Evolutionary conservation across 2,113 vertebrate species (phyloP), one percentile per base, ranked within the genome.

Genomic region (Sisor rabdophorus): DNA sequence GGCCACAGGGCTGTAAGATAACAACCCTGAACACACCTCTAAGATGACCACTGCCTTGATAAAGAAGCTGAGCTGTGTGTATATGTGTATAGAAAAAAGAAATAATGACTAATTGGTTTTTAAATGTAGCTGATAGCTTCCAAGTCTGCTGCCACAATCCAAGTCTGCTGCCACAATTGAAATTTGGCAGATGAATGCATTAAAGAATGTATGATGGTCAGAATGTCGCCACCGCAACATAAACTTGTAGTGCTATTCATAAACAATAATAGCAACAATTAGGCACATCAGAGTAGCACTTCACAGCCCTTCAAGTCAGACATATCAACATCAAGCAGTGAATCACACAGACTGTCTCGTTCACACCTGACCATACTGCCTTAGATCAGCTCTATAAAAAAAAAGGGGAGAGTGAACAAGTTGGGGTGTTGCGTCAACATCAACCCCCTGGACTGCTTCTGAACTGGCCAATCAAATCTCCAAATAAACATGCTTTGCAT

Each of bases 301-400:
- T 68, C 64, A 68, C 64, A 68, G 44, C 22, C 22, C 13, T 15
- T 67, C 64, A 26, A 24, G 4, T 22, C 36, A 65, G 22, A 68
- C 64, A 28, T 26, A 68, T 68, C 22, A 68, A 48, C 44, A 68
- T 50, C 64, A 50, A 50, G 9, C 44, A 68, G 22, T 50, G 44
- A 68, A 68, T 68, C 64, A 68, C 8, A 11, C 64, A 68, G 22
- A 68, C 64, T 48, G 44, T 13, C 64, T 28, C 9, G 26, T 68
- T 26, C 44, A 68, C 64, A 68, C 44, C 64, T 68, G 22, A 68
- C 44, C 64, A 50, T 50, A 68, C 22, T 50, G 64, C 40, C 6
- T 50, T 68, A 26, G 44, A 50, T 68, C 64, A 50, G 22, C 22
- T 17, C 22, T 20, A 17, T 20, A 15, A 44, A 44, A 44, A 26